Evolutionary conservation across 2,797 vertebrate species (phyloP), one percentile per base, ranked within the genome.

Genomic region (Scarus forsteni): DNA sequence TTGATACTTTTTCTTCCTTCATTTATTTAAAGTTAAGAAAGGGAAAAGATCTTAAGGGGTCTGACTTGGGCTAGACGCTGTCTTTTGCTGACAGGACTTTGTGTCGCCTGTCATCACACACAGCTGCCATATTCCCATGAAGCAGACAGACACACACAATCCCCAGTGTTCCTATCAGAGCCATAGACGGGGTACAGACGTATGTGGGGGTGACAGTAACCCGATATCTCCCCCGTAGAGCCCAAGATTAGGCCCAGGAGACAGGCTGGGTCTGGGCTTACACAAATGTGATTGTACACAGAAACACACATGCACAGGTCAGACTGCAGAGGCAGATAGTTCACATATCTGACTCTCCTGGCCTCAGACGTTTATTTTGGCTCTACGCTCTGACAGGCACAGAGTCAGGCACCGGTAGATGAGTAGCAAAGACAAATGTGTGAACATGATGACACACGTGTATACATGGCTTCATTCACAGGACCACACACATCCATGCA

Each of bases 241-340:
- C 83, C 72, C 77, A 77, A 89, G 89, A 91, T 92, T 91, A 90
- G 74, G 61, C 89, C 85, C 81, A 84, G 80, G 90, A 91, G 90
- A 92, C 87, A 84, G 84, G 73, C 85, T 57, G 64, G 16, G 75
- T 88, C 85, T 85, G 81, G 77, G 53, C 61, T 79, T 77, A 83
- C 66, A 87, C 79, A 84, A 68, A 55, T 15, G 44, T 2, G 6
- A 49, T 51, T 60, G 64, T 54, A 48, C 70, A 73, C 65, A 69
- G 45, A 71, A 50, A 52, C 68, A 71, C 57, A 66, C 58, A 72
- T 73, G 63, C 14, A 27, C 19, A 44, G 80, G 81, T 82, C 82
- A 84, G 74, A 54, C 53, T 66, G 61, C 49, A 75, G 70, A 88
- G 80, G 83, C 83, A 88, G 83, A 86, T 72, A 89, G 81, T 86